Percentiles rank a stretch among this genome's conserved stretches.
Evolutionary conservation across 2,888 invertebrate genomes (phyloP).

Genomic region (Agrotis clavis): DNA sequence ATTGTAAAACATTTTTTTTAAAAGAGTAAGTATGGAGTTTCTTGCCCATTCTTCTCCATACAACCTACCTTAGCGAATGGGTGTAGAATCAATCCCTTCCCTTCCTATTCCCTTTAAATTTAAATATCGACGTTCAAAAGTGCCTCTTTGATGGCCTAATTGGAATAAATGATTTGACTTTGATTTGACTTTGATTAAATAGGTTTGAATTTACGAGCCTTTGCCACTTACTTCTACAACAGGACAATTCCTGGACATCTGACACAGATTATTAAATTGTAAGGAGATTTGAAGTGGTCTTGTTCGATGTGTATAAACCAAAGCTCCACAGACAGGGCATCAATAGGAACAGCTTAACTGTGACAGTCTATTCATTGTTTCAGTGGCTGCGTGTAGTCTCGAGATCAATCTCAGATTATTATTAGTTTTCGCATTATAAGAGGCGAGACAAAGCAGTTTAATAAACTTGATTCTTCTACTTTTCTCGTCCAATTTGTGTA

Average conservation of each 20-base stretch:
- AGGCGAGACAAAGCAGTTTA: not conserved
- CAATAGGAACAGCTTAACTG: conserved; percentile 1
- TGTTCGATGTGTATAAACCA: not conserved
- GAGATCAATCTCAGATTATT: no score
- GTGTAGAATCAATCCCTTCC: no score
- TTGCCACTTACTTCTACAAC: not conserved
- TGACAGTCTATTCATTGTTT: not conserved
- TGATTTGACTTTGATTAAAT: no score
- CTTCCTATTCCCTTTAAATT: no score
- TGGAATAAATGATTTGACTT: no score
- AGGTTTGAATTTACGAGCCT: not conserved
- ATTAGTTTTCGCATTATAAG: conserved; percentile 22
- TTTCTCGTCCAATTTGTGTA: conserved; percentile 29
- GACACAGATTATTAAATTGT: not conserved
- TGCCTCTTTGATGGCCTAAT: no score
- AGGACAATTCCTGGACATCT: not conserved
- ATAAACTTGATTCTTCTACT: conserved; percentile 6
- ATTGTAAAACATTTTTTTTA: no score
- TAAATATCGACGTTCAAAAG: no score
- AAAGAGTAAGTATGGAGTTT: no score
- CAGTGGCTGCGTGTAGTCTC: not conserved
- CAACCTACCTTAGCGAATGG: no score
- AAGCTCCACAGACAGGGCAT: no score
- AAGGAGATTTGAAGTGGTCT: not conserved
- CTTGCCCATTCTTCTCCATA: no score